A percentile compares a stretch with the other conserved stretches of the same genome.
These are phyloP conservation scores for Pocillopora damicornis DNA, from an alignment of 64 coral and sea anemone genomes.

Conservation along the genomic window DNA sequence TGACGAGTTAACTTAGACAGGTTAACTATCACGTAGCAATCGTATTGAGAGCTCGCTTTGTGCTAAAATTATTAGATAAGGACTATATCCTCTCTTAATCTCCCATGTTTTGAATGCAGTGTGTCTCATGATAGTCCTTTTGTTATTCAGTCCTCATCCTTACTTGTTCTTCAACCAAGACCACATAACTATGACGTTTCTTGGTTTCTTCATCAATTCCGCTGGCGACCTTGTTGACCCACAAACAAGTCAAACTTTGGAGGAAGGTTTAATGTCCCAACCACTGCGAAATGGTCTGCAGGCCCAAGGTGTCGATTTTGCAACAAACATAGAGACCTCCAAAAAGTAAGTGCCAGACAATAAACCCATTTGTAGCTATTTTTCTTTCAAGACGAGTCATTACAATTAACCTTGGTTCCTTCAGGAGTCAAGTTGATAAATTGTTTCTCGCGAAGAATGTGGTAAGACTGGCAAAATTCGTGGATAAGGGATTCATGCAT, in stretches of 20 bases:
- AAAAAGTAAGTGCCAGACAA: slow-evolving; percentile 42
- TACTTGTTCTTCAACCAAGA: slow-evolving; percentile 97
- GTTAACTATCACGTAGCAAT: too few relatives aligned
- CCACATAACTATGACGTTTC: slow-evolving; percentile 81
- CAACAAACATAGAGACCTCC: slow-evolving; percentile 37
- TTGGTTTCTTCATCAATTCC: slow-evolving; percentile 77
- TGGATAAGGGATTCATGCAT: too few relatives aligned
- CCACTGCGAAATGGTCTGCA: slow-evolving; percentile 42
- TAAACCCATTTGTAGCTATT: too few relatives aligned
- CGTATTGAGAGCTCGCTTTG: too few relatives aligned
- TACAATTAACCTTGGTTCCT: too few relatives aligned
- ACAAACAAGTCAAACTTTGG: slow-evolving; percentile 12
- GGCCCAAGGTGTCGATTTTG: slow-evolving; percentile 67
- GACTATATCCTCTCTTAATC: too few relatives aligned
- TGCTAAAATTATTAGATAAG: too few relatives aligned
- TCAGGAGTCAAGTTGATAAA: neutral
- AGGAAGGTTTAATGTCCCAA: slow-evolving; percentile 55
- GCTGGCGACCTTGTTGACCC: slow-evolving; percentile 86
- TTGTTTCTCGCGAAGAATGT: too few relatives aligned
- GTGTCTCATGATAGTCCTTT: neutral
- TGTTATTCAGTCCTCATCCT: slow-evolving; percentile 68
- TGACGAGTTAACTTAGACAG: too few relatives aligned
- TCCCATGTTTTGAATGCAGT: neutral
- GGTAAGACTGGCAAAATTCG: too few relatives aligned
- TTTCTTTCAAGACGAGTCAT: too few relatives aligned